phyloP scores from a whole-genome alignment of 2,888 invertebrate species.

The Trachelus iudaicus region DNA sequence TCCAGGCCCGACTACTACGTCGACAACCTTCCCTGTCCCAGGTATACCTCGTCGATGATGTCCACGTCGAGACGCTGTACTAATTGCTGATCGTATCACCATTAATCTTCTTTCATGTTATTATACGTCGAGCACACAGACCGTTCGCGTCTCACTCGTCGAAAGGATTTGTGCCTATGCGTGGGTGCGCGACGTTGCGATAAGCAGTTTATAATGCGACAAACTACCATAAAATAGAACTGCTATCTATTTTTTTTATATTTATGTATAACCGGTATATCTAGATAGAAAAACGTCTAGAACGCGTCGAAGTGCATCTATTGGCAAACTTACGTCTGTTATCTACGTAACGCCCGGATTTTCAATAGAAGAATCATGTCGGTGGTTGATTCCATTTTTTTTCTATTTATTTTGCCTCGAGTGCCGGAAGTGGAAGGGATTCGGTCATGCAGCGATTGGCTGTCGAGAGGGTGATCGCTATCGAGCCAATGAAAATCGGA shows the following conservation, averaged over 20 bases:
- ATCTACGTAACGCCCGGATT: background rate
- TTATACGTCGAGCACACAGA: background rate
- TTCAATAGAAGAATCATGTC: conserved; percentile 9
- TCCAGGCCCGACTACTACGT: conserved; percentile 80
- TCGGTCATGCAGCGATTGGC: background rate
- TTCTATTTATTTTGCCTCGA: background rate
- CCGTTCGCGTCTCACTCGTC: background rate
- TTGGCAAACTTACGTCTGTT: background rate
- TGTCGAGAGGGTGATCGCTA: background rate
- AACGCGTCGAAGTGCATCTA: background rate
- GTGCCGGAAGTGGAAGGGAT: background rate
- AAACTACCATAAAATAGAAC: background rate
- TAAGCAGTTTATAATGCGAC: background rate
- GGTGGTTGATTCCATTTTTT: conserved; percentile 4
- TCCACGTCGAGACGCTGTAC: background rate
- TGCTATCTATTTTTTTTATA: background rate
- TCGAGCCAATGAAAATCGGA: background rate
- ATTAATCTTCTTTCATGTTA: background rate
- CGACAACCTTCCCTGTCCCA: conserved; percentile 74
- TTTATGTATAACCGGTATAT: background rate
- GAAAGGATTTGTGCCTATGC: background rate
- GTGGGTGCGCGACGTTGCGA: background rate
- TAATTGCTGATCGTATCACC: background rate
- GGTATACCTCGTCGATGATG: conserved; percentile 53
- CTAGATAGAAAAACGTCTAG: background rate